phyloP scores from a whole-genome alignment of 2,113 vertebrate genomes.

The Scatophagus argus region DNA sequence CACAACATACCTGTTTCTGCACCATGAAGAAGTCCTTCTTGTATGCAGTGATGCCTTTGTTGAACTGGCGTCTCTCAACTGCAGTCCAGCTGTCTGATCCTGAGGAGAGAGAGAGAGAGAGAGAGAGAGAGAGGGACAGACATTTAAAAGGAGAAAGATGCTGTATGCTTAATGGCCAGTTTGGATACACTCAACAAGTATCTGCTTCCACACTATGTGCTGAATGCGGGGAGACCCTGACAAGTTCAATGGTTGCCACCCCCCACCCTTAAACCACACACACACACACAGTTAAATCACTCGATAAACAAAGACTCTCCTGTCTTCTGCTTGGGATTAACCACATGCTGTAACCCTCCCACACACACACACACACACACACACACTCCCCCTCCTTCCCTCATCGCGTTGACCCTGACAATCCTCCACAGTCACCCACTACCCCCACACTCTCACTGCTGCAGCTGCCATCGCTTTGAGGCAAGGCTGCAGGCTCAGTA shows the following conservation, averaged over 20 bases:
- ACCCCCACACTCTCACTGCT: slow-evolving; percentile 36
- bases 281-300: slow-evolving; percentile 34
- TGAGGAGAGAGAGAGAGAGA: slow-evolving; percentile 58
- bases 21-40: slow-evolving; percentile 99
- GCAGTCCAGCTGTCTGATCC: slow-evolving; percentile 95
- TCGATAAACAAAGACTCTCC: slow-evolving; percentile 78
- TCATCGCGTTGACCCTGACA: slow-evolving; percentile 66
- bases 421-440: slow-evolving; percentile 54
- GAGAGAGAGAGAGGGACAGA: not conserved
- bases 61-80: slow-evolving; percentile 92
- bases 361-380: too few relatives aligned
- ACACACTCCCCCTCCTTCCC: slow-evolving; percentile 20
- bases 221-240: slow-evolving; percentile 1
- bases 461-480: slow-evolving; percentile 64
- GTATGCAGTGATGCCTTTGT: slow-evolving; percentile 94
- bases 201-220: slow-evolving; percentile 22
- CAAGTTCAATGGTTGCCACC: slow-evolving; percentile 36
- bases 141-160: not conserved
- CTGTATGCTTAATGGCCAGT: not conserved
- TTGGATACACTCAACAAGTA: slow-evolving; percentile 22
- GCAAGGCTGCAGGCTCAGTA: not conserved
- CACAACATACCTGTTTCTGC: slow-evolving; percentile 91
- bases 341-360: slow-evolving; percentile 65
- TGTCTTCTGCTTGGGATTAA: slow-evolving; percentile 81
- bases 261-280: slow-evolving; percentile 13